phyloP scores from a whole-genome alignment of 2,888 invertebrate genomes.

The Linnaemya tessellans region DNA sequence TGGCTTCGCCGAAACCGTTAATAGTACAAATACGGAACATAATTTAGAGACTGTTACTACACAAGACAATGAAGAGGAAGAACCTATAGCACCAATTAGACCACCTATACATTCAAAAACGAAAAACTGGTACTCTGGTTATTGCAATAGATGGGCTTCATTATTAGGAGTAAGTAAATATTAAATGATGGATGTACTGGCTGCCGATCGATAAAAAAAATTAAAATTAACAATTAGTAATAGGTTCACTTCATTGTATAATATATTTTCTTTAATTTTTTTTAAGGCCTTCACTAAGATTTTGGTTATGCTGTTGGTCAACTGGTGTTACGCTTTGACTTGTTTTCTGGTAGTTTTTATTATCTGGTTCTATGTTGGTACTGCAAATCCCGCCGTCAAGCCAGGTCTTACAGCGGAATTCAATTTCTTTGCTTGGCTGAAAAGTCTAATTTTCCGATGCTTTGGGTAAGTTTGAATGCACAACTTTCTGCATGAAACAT shows the following conservation, averaged over 20 bases:
- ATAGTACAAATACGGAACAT: slow-evolving; percentile 76
- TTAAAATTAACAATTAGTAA: neutral
- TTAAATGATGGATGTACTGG: neutral
- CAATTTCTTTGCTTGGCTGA: slow-evolving; percentile 91
- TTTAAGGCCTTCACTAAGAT: slow-evolving; percentile 92
- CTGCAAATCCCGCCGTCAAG: slow-evolving; percentile 97
- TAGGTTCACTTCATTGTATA: neutral
- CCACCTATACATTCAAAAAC: slow-evolving; percentile 93
- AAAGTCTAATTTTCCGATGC: slow-evolving; percentile 88
- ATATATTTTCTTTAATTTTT: slow-evolving; percentile 69
- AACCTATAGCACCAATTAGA: slow-evolving; percentile 85
- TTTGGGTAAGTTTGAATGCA: slow-evolving; percentile 87
- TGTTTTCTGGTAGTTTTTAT: slow-evolving; percentile 92
- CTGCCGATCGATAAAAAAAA: neutral
- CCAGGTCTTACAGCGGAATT: slow-evolving; percentile 95
- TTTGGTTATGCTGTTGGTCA: slow-evolving; percentile 95
- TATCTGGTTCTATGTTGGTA: slow-evolving; percentile 97
- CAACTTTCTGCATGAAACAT: neutral
- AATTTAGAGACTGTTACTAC: slow-evolving; percentile 66
- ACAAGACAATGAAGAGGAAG: slow-evolving; percentile 80
- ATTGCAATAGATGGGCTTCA: slow-evolving; percentile 97
- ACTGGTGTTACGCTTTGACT: slow-evolving; percentile 95
- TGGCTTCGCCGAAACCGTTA: slow-evolving; percentile 75
- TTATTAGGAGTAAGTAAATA: slow-evolving; percentile 90
- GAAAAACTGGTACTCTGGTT: slow-evolving; percentile 96